Evolutionary conservation across 1,140 invertebrate genomes (phyloP).

Genomic region (Formica selysi): DNA sequence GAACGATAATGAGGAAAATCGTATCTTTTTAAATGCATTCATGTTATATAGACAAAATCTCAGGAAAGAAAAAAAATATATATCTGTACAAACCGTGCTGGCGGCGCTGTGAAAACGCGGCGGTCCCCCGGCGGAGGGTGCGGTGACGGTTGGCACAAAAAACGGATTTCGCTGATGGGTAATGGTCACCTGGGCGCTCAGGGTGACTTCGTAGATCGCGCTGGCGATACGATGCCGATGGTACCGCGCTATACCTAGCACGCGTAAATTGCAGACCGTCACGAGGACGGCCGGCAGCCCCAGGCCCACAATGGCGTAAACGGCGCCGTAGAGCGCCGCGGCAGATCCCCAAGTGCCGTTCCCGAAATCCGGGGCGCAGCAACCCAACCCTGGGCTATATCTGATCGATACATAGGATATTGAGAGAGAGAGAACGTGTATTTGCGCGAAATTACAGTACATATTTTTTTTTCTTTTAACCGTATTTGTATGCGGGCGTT

Average conservation of each 20-base stretch:
- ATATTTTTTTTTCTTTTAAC: background rate
- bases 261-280: conserved; percentile 90
- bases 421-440: background rate
- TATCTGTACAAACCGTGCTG: conserved; percentile 87
- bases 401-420: conserved; percentile 63
- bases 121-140: conserved; percentile 87
- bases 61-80: background rate
- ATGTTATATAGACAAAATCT: no score
- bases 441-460: background rate
- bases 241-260: conserved; percentile 92
- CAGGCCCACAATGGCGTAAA: conserved; percentile 89
- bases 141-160: conserved; percentile 88
- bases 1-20: no score
- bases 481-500: background rate
- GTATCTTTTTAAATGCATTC: background rate
- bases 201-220: conserved; percentile 93
- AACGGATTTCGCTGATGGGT: conserved; percentile 93
- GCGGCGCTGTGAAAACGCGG: conserved; percentile 89
- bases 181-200: conserved; percentile 94
- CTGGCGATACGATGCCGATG: conserved; percentile 94
- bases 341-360: conserved; percentile 85
- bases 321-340: conserved; percentile 88
- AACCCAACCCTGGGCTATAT: conserved; percentile 88
- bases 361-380: conserved; percentile 90
- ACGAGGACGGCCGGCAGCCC: conserved; percentile 90